Evolutionary conservation across 2,888 invertebrate genomes (phyloP).

Genomic region (Emmelina monodactyla): DNA sequence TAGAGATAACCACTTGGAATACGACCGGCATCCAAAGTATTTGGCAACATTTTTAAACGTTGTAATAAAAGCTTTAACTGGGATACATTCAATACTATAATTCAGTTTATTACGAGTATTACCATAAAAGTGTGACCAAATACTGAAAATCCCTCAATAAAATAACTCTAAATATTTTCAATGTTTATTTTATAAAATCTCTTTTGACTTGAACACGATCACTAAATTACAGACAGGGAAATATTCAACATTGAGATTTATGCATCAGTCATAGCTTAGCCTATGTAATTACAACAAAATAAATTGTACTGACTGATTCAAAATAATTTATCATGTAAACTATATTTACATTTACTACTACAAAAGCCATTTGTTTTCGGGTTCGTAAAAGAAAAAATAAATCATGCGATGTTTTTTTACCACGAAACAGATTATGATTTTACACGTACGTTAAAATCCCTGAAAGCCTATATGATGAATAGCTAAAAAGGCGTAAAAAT

Average conservation of each 20-base stretch:
- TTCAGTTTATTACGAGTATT: too few relatives aligned
- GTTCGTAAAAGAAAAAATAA: not conserved
- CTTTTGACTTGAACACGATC: slow-evolving; percentile 66
- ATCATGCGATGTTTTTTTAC: not conserved
- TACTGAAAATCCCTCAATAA: too few relatives aligned
- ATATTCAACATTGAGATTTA: slow-evolving; percentile 24
- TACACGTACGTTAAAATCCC: not conserved
- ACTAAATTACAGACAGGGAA: slow-evolving; percentile 64
- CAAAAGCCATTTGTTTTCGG: too few relatives aligned
- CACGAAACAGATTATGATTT: not conserved
- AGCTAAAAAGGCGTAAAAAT: not conserved
- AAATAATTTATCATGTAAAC: slow-evolving; percentile 25
- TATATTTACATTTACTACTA: slow-evolving; percentile 28
- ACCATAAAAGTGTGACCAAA: too few relatives aligned
- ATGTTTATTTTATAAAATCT: slow-evolving; percentile 60
- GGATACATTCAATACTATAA: too few relatives aligned
- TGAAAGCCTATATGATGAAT: not conserved
- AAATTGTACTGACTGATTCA: slow-evolving; percentile 33
- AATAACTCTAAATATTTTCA: slow-evolving; percentile 18
- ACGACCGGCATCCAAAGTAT: too few relatives aligned
- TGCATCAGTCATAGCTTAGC: slow-evolving; percentile 52
- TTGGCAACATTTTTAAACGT: too few relatives aligned
- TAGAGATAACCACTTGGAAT: too few relatives aligned
- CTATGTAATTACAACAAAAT: slow-evolving; percentile 39
- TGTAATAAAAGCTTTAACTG: too few relatives aligned